A percentile compares a stretch with the other conserved stretches of the same genome.
Conservation (phyloP, 2,113 vertebrate genomes). For the Melanotaenia duboulayi region DNA sequence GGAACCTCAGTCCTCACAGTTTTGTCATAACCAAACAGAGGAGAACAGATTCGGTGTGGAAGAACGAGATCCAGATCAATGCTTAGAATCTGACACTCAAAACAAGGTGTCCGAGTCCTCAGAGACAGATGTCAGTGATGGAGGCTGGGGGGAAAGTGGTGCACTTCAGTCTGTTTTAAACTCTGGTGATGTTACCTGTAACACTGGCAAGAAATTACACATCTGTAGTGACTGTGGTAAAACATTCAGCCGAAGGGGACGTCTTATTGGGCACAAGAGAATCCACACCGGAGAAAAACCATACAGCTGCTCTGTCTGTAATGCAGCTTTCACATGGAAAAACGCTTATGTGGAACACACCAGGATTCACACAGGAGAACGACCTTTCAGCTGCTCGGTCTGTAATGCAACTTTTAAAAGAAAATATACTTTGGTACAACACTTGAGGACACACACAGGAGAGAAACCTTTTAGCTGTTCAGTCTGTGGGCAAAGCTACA, state of each 20-base stretch:
- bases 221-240: slow-evolving; percentile 11
- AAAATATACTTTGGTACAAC: neutral
- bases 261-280: slow-evolving; percentile 6
- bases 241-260: neutral
- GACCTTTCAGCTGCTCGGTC: slow-evolving; percentile 8
- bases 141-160: slow-evolving; percentile 7
- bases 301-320: slow-evolving; percentile 6
- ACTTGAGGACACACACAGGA: slow-evolving; percentile 8
- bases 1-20: neutral
- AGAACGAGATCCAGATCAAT: neutral
- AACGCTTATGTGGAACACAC: slow-evolving; percentile 4
- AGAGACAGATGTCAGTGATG: neutral
- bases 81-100: neutral
- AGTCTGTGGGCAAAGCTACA: neutral
- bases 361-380: slow-evolving; percentile 7
- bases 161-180: neutral
- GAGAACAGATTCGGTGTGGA: neutral
- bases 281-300: slow-evolving; percentile 20
- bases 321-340: neutral
- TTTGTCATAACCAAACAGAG: neutral
- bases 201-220: neutral
- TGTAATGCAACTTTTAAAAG: slow-evolving; percentile 9
- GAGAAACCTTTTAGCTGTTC: slow-evolving; percentile 16
- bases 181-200: neutral
- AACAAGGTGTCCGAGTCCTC: neutral